A percentile compares a stretch with the other conserved stretches of the same genome.
Conservation (phyloP, 2,113 vertebrate species). For the Pseudolaguvia tuberculata region DNA sequence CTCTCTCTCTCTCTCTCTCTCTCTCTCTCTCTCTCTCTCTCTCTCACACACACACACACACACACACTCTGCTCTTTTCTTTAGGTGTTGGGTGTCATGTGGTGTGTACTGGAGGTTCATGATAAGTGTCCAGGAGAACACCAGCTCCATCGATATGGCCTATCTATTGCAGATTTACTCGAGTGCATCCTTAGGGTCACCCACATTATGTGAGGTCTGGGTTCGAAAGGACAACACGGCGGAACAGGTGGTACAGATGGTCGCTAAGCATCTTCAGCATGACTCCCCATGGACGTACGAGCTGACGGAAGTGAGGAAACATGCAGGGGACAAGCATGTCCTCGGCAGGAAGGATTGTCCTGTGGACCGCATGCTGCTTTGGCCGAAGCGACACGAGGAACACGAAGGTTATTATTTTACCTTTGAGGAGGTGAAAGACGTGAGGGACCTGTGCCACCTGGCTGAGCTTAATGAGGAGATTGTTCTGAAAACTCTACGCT, state of each 20-base stretch:
- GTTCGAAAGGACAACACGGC: constrained; percentile 71
- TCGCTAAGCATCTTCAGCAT: constrained; percentile 67
- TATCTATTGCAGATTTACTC: constrained; percentile 81
- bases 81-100: constrained; percentile 45
- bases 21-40: not conserved
- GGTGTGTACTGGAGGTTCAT: constrained; percentile 71
- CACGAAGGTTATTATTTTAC: constrained; percentile 82
- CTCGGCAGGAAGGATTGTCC: constrained; percentile 73
- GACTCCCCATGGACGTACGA: constrained; percentile 68
- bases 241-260: constrained; percentile 70
- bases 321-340: constrained; percentile 68
- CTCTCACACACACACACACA: not conserved
- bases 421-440: constrained; percentile 74
- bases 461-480: constrained; percentile 72
- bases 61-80: not conserved
- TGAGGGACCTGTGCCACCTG: constrained; percentile 83
- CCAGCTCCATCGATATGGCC: constrained; percentile 57
- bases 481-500: constrained; percentile 72
- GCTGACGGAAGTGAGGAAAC: constrained; percentile 81
- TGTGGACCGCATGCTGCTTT: constrained; percentile 76
- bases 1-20: not conserved
- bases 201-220: constrained; percentile 71
- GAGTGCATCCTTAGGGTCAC: constrained; percentile 61
- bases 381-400: constrained; percentile 79
- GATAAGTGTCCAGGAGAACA: constrained; percentile 79